A percentile compares a stretch with the other conserved stretches of the same genome.
These are phyloP conservation scores for Mechanitis mazaeus DNA, from an alignment of 2,888 invertebrate genomes.

Conservation along the genomic window DNA sequence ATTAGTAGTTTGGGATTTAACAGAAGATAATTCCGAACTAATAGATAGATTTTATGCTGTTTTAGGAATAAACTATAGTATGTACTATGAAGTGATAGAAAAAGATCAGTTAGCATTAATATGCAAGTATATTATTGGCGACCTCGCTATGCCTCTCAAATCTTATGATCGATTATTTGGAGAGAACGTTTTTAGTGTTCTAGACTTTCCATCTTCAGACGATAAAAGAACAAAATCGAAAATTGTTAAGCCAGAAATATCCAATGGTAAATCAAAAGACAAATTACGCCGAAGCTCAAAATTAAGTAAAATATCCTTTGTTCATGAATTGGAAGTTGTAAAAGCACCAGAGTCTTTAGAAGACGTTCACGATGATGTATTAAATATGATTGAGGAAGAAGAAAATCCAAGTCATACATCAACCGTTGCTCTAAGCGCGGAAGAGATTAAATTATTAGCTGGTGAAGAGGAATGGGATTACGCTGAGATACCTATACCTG, in stretches of 20 bases:
- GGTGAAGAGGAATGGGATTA: constrained; percentile 72
- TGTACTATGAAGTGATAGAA: constrained; percentile 77
- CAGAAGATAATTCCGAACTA: constrained; percentile 62
- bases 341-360: constrained; percentile 43
- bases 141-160: constrained; percentile 50
- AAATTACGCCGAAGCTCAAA: constrained; percentile 47
- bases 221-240: constrained; percentile 58
- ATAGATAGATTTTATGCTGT: constrained; percentile 77
- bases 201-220: constrained; percentile 56
- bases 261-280: constrained; percentile 47
- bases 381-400: constrained; percentile 40
- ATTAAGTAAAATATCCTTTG: constrained; percentile 42
- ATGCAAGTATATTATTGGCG: constrained; percentile 67
- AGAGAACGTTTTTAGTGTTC: constrained; percentile 47
- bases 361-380: constrained; percentile 33
- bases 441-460: constrained; percentile 48
- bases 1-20: constrained; percentile 58
- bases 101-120: constrained; percentile 70
- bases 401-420: constrained; percentile 36
- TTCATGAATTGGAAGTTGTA: constrained; percentile 42
- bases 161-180: constrained; percentile 61
- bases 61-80: constrained; percentile 75
- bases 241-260: constrained; percentile 54
- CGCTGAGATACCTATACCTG: constrained; percentile 55
- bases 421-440: constrained; percentile 34